Percentiles rank a stretch among this genome's conserved stretches.
Conservation (phyloP, 1,140 invertebrate species). For the Aplysia californica region DNA sequence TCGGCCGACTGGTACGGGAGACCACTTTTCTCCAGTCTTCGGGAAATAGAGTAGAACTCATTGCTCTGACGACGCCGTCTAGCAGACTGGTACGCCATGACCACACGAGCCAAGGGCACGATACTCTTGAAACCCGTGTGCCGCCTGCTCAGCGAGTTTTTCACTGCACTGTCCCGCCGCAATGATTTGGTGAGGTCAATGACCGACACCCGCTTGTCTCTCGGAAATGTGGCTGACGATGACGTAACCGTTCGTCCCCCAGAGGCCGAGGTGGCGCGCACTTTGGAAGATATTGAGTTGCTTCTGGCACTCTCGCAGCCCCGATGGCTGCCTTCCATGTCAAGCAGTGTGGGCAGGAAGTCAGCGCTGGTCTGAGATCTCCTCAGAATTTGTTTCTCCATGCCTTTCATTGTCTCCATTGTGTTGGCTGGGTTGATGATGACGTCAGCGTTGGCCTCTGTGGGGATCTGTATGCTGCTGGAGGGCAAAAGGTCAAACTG, state of each 20-base stretch:
- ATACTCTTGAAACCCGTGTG: background rate
- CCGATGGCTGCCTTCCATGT: too few species aligned
- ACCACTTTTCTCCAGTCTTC: background rate
- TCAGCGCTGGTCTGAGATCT: background rate
- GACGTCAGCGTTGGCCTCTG: background rate
- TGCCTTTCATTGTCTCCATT: background rate
- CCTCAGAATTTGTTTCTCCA: slow-evolving; percentile 1
- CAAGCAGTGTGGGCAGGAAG: background rate
- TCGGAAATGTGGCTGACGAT: background rate
- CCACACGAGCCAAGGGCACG: background rate
- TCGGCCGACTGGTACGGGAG: background rate
- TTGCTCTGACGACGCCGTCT: background rate
- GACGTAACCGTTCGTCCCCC: too few species aligned
- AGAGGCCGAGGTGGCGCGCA: background rate
- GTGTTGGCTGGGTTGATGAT: background rate
- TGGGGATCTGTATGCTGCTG: background rate
- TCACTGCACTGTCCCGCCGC: background rate
- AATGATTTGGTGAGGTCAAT: background rate
- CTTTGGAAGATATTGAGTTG: background rate
- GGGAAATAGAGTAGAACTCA: background rate
- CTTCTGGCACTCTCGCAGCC: too few species aligned
- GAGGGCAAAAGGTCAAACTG: background rate
- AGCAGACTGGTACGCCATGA: background rate
- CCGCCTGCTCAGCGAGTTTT: background rate
- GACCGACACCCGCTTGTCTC: background rate